Conservation (phyloP, 2,888 invertebrate genomes). For the Alloscopus bannaensis region DNA sequence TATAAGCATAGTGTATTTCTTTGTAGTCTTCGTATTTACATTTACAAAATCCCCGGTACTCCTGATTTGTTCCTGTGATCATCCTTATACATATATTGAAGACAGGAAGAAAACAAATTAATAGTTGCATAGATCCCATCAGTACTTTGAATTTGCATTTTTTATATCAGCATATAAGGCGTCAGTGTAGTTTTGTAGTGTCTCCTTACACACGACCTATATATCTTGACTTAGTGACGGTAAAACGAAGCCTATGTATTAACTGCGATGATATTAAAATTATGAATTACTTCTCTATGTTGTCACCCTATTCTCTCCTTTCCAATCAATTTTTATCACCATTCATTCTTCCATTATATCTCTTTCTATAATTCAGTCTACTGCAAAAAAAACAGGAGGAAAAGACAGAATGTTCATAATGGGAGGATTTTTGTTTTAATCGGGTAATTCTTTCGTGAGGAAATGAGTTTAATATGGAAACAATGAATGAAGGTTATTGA, state of each 20-base stretch:
- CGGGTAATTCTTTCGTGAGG: too few species aligned
- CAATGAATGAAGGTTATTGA: too few species aligned
- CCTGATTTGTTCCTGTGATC: not conserved
- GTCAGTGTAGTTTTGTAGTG: constrained; percentile 55
- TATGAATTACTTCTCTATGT: too few species aligned
- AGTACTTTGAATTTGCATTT: constrained; percentile 63
- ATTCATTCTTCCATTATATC: too few species aligned
- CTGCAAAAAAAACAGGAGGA: too few species aligned
- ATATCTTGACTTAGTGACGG: constrained; percentile 49
- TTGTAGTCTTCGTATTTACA: not conserved
- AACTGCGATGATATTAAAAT: not conserved
- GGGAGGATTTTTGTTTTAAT: too few species aligned
- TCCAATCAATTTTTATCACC: too few species aligned
- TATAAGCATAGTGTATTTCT: not conserved
- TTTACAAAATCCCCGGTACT: not conserved
- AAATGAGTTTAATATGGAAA: too few species aligned
- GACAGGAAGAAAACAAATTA: constrained; percentile 22
- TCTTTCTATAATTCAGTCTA: too few species aligned
- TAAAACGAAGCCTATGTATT: constrained; percentile 37
- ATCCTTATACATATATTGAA: too few species aligned
- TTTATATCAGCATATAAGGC: constrained; percentile 54
- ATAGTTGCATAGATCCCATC: constrained; percentile 65
- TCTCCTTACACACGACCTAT: constrained; percentile 61
- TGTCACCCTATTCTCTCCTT: too few species aligned
- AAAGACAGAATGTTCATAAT: too few species aligned